Base-by-base conservation (phyloP, 2,888 invertebrate genomes). In the Cotesia congregata region DNA sequence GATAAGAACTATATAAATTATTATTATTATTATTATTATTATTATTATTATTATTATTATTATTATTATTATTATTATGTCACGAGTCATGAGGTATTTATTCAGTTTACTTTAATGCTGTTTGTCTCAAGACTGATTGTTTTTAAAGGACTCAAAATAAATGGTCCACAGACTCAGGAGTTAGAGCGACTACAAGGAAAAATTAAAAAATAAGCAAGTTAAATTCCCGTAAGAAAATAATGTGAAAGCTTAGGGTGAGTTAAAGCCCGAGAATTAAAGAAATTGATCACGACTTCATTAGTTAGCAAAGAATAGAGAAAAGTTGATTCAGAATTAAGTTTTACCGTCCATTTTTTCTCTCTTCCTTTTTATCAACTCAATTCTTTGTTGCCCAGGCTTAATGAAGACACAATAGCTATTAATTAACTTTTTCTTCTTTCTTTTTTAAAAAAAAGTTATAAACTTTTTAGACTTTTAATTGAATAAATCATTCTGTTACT, bases 131-230 rank as follows among this genome's bases (percentile, higher is more conserved):
- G 75, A 70, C 70, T 30, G 30, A 30, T 30, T 30, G 65, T 65
- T 70, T 75, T 70, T 60, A 71, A 75, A 75, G 71, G 65, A 71
- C 61, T 62, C 40, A 6, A 61, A 75, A 75, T 75, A 65, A 75
- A 75, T 62, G 62, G 59, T 20, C 38, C 15, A 61, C 15, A 20
- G 12, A 60, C 39, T 9, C 38, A 62, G 15, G 61, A 71, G 62
- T 71, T 15, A 7, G 71, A 61, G 68, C 64, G 67, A 40, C 38
- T 20, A 67, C 67, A 68, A 6, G 12, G 40, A n/a, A n/a, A 39
- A 30, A 15, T 40, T 30, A 77, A 76, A 39, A 72, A 67, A 50
- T 15, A 78, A 72, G 30, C n/a, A 65, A 72, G 72, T 72, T 72
- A 72, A 72, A 72, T 72, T 65, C 72, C 65, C 65, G 72, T 65